Evolutionary conservation across 2,797 vertebrate species (phyloP).

Genomic region (Mus minutoides): DNA sequence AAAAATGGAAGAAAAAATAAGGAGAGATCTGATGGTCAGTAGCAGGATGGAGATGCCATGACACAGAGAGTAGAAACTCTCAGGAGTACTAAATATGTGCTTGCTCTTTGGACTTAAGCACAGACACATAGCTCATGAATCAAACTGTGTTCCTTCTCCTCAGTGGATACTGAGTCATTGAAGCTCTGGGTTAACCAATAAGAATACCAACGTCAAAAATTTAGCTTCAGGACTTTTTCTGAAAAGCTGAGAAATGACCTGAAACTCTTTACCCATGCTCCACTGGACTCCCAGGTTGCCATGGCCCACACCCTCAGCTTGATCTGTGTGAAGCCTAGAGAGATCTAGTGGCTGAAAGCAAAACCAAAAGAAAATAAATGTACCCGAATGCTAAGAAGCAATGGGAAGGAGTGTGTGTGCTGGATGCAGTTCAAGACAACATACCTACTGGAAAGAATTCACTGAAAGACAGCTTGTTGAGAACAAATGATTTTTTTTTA

Average conservation of each 20-base stretch:
- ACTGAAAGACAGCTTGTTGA: background rate
- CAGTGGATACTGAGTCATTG: background rate
- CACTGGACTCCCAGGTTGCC: background rate
- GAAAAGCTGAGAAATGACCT: background rate
- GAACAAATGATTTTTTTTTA: background rate
- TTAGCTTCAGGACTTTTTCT: background rate
- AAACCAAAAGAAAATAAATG: background rate
- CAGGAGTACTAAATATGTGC: background rate
- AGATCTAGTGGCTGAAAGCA: background rate
- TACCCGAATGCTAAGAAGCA: background rate
- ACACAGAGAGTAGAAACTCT: background rate
- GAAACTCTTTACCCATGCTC: background rate
- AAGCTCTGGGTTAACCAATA: background rate
- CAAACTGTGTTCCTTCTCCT: background rate
- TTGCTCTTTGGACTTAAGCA: slow-evolving; percentile 37
- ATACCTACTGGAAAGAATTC: background rate
- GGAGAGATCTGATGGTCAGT: background rate
- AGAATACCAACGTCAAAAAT: background rate
- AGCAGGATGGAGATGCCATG: background rate
- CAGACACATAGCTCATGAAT: background rate
- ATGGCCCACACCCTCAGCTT: background rate
- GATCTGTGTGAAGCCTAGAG: background rate
- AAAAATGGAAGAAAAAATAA: background rate
- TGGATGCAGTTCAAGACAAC: background rate
- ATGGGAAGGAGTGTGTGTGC: background rate